A percentile compares a stretch with the other conserved stretches of the same genome.
Evolutionary conservation across 2,113 vertebrate species (phyloP).

Genomic region (Balaeniceps rex): DNA sequence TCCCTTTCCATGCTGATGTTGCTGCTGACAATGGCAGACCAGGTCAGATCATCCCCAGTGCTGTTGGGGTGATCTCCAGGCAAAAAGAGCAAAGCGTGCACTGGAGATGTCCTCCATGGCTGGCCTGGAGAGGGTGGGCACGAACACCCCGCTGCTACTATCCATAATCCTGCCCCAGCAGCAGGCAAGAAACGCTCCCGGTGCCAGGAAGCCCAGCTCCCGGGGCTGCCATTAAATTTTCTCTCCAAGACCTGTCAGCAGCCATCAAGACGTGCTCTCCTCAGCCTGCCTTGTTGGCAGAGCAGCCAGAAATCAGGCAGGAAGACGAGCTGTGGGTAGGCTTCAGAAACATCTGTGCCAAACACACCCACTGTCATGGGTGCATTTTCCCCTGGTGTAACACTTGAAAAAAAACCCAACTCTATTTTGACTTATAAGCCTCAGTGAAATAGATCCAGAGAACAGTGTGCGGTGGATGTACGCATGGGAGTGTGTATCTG

Average conservation of each 20-base stretch:
- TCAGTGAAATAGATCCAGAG: background rate
- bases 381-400: background rate
- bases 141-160: background rate
- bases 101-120: rapidly evolving
- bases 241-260: background rate
- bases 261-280: background rate
- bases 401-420: background rate
- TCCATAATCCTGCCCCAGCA: background rate
- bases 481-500: background rate
- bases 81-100: background rate
- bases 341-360: background rate
- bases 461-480: rapidly evolving
- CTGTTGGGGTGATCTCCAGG: background rate
- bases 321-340: background rate
- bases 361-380: background rate
- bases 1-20: background rate
- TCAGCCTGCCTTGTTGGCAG: background rate
- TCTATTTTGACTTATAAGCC: background rate
- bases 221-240: background rate
- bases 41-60: background rate
- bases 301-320: background rate
- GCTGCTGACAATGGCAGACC: background rate
- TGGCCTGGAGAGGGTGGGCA: background rate
- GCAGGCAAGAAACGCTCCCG: background rate
- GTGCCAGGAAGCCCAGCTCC: rapidly evolving